Base-by-base conservation (phyloP, 2,888 invertebrate species). In the Diadromus collaris region DNA sequence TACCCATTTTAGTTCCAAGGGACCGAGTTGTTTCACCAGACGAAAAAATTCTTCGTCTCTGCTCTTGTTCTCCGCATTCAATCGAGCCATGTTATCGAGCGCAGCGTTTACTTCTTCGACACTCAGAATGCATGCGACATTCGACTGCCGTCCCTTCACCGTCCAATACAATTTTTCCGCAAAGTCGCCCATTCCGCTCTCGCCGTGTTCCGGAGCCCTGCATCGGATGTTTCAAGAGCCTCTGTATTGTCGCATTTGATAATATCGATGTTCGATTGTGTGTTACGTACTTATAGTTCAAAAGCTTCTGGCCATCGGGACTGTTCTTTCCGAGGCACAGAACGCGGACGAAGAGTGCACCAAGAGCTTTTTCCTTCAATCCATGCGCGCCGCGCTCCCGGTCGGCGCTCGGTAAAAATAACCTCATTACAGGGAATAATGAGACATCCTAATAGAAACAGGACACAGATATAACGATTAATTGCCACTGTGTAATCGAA, bases 1-100 rank as follows among this genome's bases (percentile, higher is more conserved):
- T 24, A 98, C 92, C 98, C 98, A 99, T 91, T 97, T 97, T 82
- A 96, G 94, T 89, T 98, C 97, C 16, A 93, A 88, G 0, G 96
- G 94, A 7, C 95, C 95, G 83, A 95, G 92, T 81, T 93, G 93
- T 80, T 93, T 93, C 38, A 96, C 91, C 61, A 97, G 92, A 64
- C 93, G 91, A 72, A 93, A 92, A 76, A 98, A 92, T 75, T 94
- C 93, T 34, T 94, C 93, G 85, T 95, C 94, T 51, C 93, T 91
- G 81, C 92, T 92, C 89, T 94, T 93, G 86, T 92, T 93, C 70
- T 92, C 93, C 71, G 93, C 92, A 89, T 95, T 93, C 80, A 93
- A 94, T 21, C 91, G 90, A 0, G 97, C 95, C 74, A 98, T 94
- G 67, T 92, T 93, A 88, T 98, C 96, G 9, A 98, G 92, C 86